phyloP scores from a whole-genome alignment of 2,797 vertebrate species.

The Mycteria americana region DNA sequence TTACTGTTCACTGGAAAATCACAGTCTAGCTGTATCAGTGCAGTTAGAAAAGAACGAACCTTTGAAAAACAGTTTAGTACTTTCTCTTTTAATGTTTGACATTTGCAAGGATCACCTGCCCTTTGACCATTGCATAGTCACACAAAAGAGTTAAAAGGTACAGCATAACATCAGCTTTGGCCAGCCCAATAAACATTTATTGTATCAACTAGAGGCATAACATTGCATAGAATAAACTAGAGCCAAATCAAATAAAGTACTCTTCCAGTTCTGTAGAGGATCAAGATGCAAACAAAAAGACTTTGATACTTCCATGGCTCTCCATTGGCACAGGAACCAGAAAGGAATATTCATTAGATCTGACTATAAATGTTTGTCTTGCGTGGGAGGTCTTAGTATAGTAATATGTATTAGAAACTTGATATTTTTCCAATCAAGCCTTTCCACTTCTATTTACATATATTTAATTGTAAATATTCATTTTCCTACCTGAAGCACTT shows the following conservation, averaged over 20 bases:
- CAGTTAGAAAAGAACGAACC: background rate
- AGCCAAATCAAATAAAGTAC: background rate
- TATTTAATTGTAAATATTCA: constrained; percentile 49
- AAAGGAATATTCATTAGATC: constrained; percentile 33
- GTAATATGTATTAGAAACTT: constrained; percentile 69
- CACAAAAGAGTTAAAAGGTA: background rate
- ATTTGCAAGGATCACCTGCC: background rate
- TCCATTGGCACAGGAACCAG: constrained; percentile 39
- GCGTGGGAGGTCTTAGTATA: constrained; percentile 68
- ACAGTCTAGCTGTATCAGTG: background rate
- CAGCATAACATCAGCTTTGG: background rate
- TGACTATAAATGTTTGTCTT: constrained; percentile 53
- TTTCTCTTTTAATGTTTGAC: background rate
- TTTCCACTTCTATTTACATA: constrained; percentile 69
- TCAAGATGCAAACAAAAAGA: background rate
- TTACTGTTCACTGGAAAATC: background rate
- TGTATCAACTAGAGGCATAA: background rate
- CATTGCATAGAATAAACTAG: background rate
- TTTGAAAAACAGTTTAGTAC: background rate
- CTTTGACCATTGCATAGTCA: background rate
- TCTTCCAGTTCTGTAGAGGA: background rate
- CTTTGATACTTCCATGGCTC: constrained; percentile 52
- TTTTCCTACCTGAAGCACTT: constrained; percentile 38
- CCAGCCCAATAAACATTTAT: background rate
- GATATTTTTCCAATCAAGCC: constrained; percentile 67